These are phyloP conservation scores for Ciconia boyciana DNA, from an alignment of 2,113 vertebrate species.

Conservation along the genomic window DNA sequence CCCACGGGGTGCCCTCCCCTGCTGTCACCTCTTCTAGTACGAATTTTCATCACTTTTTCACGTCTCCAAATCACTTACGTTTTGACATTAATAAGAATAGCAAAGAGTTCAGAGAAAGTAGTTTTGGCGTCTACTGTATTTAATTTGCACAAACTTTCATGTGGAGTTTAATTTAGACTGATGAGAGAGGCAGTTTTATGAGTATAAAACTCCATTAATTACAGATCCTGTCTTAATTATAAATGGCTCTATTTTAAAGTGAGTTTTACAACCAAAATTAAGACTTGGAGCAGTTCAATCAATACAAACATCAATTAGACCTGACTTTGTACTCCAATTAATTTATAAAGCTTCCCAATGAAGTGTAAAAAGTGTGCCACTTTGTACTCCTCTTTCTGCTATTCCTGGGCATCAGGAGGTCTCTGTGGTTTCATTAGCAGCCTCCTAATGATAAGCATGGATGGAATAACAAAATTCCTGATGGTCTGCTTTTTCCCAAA, in stretches of 20 bases:
- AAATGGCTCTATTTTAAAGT: constrained; percentile 61
- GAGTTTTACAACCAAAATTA: constrained; percentile 62
- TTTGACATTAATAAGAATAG: constrained; percentile 22
- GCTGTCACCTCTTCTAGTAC: neutral
- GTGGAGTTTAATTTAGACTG: constrained; percentile 66
- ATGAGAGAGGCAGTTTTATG: constrained; percentile 63
- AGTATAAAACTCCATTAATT: constrained; percentile 63
- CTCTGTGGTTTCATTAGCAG: neutral
- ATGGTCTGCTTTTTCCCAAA: neutral
- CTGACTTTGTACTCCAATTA: constrained; percentile 56
- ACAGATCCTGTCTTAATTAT: constrained; percentile 67
- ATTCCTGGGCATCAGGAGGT: neutral
- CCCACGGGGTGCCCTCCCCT: neutral
- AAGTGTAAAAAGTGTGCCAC: neutral
- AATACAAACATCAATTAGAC: constrained; percentile 68
- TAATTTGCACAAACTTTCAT: constrained; percentile 55
- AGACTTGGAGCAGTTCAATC: constrained; percentile 61
- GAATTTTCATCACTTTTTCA: neutral
- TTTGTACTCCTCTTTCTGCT: constrained; percentile 24
- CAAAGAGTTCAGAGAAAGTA: neutral
- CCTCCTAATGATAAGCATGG: neutral
- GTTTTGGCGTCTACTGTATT: constrained; percentile 31
- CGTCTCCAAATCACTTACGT: neutral
- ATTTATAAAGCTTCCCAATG: constrained; percentile 45
- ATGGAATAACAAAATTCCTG: neutral